Evolutionary conservation across 2,797 vertebrate species (phyloP).

Genomic region (Huso huso): DNA sequence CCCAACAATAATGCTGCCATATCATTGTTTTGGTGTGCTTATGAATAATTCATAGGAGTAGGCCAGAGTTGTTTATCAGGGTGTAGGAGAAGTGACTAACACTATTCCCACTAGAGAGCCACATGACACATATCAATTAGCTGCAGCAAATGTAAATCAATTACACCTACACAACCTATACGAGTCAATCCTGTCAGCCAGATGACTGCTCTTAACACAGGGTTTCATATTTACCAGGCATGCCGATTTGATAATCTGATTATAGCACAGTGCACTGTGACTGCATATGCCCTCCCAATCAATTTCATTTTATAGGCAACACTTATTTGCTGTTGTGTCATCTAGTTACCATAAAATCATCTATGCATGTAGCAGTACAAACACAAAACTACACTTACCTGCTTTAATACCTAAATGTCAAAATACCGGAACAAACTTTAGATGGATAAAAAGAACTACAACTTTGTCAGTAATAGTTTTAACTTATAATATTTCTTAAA

Average conservation of each 20-base stretch:
- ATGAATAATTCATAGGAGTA: no score
- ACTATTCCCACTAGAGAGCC: neutral
- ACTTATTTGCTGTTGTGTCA: neutral
- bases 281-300: neutral
- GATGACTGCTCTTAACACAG: neutral
- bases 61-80: neutral
- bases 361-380: no score
- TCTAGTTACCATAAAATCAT: neutral
- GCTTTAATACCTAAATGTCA: no score
- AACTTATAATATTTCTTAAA: no score
- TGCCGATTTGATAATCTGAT: neutral
- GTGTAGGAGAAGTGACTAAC: neutral
- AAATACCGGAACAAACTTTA: no score
- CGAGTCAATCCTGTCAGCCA: neutral
- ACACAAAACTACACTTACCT: no score
- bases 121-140: conserved; percentile 2
- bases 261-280: neutral
- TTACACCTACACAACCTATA: neutral
- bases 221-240: neutral
- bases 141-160: neutral
- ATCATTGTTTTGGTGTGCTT: neutral
- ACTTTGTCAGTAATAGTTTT: no score
- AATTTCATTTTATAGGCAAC: neutral
- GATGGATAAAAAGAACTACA: no score
- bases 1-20: neutral